phyloP scores from a whole-genome alignment of 2,113 vertebrate species.

The Hydrolagus affinis region DNA sequence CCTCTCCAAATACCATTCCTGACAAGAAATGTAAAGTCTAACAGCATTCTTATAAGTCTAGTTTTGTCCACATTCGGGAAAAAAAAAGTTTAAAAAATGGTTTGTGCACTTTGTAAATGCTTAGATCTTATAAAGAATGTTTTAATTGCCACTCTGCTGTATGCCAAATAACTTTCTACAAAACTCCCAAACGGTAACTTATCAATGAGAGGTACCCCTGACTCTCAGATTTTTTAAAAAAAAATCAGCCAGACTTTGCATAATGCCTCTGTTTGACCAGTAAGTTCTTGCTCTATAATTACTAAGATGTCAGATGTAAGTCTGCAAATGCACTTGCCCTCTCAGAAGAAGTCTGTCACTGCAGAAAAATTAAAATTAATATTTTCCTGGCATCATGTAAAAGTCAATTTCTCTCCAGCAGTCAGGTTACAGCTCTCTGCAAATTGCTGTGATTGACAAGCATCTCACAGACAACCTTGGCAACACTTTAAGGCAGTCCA shows the following conservation, averaged over 20 bases:
- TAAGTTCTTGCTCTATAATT: slow-evolving; percentile 17
- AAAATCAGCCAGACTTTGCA: not conserved
- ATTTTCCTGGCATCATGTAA: slow-evolving; percentile 25
- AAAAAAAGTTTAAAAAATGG: too few species aligned
- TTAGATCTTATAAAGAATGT: too few species aligned
- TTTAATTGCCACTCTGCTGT: too few species aligned
- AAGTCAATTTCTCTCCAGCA: slow-evolving; percentile 24
- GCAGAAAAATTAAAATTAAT: slow-evolving; percentile 32
- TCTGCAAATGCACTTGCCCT: not conserved
- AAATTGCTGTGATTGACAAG: slow-evolving; percentile 48
- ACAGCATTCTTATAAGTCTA: too few species aligned
- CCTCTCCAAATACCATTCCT: too few species aligned
- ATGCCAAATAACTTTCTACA: too few species aligned
- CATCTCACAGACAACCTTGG: slow-evolving; percentile 48
- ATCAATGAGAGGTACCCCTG: not conserved
- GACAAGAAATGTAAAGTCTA: too few species aligned
- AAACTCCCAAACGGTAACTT: not conserved
- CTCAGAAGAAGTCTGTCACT: slow-evolving; percentile 25
- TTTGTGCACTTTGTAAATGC: too few species aligned
- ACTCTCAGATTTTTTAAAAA: not conserved
- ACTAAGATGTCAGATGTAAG: not conserved
- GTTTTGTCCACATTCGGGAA: too few species aligned
- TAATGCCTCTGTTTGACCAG: slow-evolving; percentile 22
- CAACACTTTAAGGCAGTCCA: slow-evolving; percentile 50
- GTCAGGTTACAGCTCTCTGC: slow-evolving; percentile 18